Base-by-base conservation (phyloP, 2,797 vertebrate species). In the Harpagifer antarcticus region DNA sequence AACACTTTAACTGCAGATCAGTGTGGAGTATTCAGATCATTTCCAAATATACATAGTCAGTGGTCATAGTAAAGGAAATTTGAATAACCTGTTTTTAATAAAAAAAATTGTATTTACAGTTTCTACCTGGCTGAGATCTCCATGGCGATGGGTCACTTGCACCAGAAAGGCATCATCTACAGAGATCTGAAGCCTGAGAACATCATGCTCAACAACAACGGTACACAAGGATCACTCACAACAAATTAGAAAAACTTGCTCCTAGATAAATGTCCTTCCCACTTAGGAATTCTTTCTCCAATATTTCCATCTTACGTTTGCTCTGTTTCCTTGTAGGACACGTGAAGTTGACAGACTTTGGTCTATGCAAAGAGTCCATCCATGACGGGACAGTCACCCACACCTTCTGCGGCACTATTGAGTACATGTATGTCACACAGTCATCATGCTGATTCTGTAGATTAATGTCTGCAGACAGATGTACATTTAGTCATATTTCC, bases 101-200 rank as follows among this genome's bases (percentile, higher is more conserved):
- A 13, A 2, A 2, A 20, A 2, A 9, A 9, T 89, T 80, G 91
- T 94, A 55, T 91, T 91, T 93, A 96, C 91, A 99, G 98, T 93
- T 99, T 99, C 95, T 99, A 99, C 93, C 95, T 99, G 95, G 98
- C 98, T 85, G 98, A 99, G 95, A 99, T 99, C 88, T 98, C 98
- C 8, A 98, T 99, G 98, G 98, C 98, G 55, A 92, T 99, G 91
- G 98, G 98, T 81, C 97, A 99, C 92, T 93, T 99, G 90, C 98
- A 99, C 95, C 97, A 99, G 91, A 99, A 99, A 92, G 98, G 98
- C 88, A 99, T 99, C 87, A 99, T 99, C 93, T 99, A 99, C 83
- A 95, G 98, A 93, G 98, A 99, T 91, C 94, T 99, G 92, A 99
- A 99, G 92, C 98, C 98, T 66, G 98, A 99, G 91, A 99, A 99